Base-by-base conservation (phyloP, 2,888 invertebrate species). In the Sicus ferrugineus region DNA sequence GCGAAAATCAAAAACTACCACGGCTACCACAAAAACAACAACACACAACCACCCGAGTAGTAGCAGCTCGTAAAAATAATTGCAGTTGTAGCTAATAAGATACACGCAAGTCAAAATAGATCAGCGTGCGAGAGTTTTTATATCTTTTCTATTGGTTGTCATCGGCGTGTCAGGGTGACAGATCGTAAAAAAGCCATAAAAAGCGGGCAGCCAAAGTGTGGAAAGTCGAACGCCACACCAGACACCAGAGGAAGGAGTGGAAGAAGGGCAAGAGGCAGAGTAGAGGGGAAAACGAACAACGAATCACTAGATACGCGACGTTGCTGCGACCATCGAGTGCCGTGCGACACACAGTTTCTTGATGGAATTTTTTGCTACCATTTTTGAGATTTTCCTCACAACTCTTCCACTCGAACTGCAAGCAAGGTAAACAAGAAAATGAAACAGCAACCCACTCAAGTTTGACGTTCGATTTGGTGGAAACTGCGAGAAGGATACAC, bases 151-250 rank as follows among this genome's bases (percentile, higher is more conserved):
- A 83, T 80, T 77, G 77, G 75, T 78, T 80, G 78, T 81, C 83
- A 80, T 81, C 80, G 77, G 76, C 80, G 77, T 77, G 80, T 78
- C 78, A 80, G 77, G 79, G 68, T 67, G 77, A 78, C 78, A 78
- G 83, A 82, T 83, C 82, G 81, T 84, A 82, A 82, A 83, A 84
- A 79, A 77, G 78, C 80, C 82, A 76, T 83, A 79, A 83, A 82
- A 79, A 73, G 75, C 72, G 70, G 59, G 58, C 48, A 61, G n/a
- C n/a, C n/a, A n/a, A n/a, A n/a, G n/a, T n/a, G n/a, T n/a, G n/a
- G n/a, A n/a, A n/a, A n/a, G n/a, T 34, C 46, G 26, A 59, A 68
- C 52, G 31, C 9, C 46, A 61, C 21, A 48, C 14, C 48, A 9
- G 52, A 30, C 30, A 4, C 3, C 21, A 23, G 11, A 46, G 1